These are phyloP conservation scores for Horisme vitalbata DNA, from an alignment of 2,888 invertebrate species.

Conservation along the genomic window DNA sequence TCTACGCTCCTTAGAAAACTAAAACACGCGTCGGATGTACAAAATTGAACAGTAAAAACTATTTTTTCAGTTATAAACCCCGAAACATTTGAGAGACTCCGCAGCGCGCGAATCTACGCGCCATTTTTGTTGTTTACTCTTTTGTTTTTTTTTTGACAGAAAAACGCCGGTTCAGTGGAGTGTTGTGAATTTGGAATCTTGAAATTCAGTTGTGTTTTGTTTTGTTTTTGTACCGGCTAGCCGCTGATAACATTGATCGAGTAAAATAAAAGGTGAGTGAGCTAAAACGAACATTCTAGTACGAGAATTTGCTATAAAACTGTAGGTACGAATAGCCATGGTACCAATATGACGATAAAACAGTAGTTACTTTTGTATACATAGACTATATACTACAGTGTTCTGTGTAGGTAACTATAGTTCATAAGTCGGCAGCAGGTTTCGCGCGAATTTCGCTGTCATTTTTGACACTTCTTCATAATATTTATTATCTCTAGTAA, in stretches of 20 bases:
- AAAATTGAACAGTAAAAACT: constrained; percentile 35
- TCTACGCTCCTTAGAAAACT: constrained; percentile 42
- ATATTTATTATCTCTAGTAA: too few relatives aligned
- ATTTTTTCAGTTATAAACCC: constrained; percentile 34
- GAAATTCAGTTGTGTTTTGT: constrained; percentile 44
- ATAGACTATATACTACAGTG: too few relatives aligned
- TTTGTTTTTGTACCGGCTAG: constrained; percentile 47
- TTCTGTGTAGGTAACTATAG: too few relatives aligned
- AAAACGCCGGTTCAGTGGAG: constrained; percentile 70
- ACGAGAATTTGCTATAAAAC: too few relatives aligned
- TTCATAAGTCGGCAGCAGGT: too few relatives aligned
- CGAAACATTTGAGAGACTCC: constrained; percentile 30
- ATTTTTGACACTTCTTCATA: background rate
- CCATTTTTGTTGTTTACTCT: constrained; percentile 44
- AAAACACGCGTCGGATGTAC: constrained; percentile 41
- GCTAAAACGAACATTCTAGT: too few relatives aligned
- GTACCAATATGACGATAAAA: too few relatives aligned
- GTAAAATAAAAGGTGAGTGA: constrained; percentile 50
- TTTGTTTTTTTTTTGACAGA: constrained; percentile 61
- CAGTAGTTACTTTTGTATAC: too few relatives aligned
- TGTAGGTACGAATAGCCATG: too few relatives aligned
- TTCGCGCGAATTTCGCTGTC: background rate
- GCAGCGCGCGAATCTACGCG: constrained; percentile 29
- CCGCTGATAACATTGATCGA: constrained; percentile 56
- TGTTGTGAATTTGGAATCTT: constrained; percentile 30